Evolutionary conservation across 2,888 invertebrate genomes (phyloP), one percentile per base, ranked within the genome.

Genomic region (Amphipyra tragopoginis): DNA sequence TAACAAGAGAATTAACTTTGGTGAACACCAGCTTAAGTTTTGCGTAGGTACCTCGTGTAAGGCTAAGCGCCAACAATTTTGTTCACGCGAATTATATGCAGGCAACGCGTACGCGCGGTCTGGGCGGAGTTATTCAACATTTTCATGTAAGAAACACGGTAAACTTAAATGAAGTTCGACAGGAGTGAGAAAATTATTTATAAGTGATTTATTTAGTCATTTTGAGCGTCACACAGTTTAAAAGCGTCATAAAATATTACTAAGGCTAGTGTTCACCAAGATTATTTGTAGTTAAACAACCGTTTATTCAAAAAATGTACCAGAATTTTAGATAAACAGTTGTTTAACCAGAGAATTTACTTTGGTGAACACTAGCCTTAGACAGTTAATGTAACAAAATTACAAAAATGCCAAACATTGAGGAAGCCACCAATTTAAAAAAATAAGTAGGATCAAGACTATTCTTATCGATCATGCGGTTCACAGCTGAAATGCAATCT

Each of bases 111-210:
- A 45, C 44, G 47, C 51, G 54, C 64, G 59, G 69, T 51, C 56
- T 42, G 43, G 54, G 58, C 39, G 39, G 54, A 65, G 55, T 10
- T 50, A 53, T 63, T 49, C 26, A 50, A 66, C 47, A 72, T 67
- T 68, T 68, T 70, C 71, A 58, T 65, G 67, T 66, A 77, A 77
- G 73, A 72, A 60, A 66, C 49, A 55, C 47, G 63, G 39, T 14
- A 33, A 74, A 78, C 61, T 77, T 76, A 65, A 70, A 68, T 67
- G 53, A 69, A 60, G 59, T 69, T 70, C 60, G 47, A 50, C 61
- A 58, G 26, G 55, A 45, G 40, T 13, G 8, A 7, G 34, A 69
- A 66, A 67, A 64, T 69, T 60, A 55, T 62, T 52, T 45, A 57
- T 26, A 52, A n/a, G n/a, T n/a, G n/a, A n/a, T n/a, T n/a, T n/a